Evolutionary conservation across 2,888 invertebrate genomes (phyloP).

Genomic region (Pseudoips prasinana): DNA sequence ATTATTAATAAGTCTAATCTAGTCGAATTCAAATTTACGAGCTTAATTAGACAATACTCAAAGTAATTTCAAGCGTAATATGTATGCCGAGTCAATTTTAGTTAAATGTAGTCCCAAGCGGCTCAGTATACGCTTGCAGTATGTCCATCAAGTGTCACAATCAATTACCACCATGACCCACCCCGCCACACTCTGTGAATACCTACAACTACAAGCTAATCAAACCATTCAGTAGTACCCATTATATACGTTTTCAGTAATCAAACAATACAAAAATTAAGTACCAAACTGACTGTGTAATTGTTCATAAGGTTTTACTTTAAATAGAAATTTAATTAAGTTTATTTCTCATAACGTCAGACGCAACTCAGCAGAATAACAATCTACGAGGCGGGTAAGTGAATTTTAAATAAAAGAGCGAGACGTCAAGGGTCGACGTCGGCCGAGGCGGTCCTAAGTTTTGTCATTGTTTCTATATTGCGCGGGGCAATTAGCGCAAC

Average conservation of each 20-base stretch:
- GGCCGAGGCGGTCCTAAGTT: constrained; percentile 66
- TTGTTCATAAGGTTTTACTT: constrained; percentile 19
- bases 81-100: constrained; percentile 27
- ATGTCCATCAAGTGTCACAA: constrained; percentile 77
- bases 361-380: constrained; percentile 65
- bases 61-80: constrained; percentile 12
- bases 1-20: too few species aligned
- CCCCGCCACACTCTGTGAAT: constrained; percentile 37
- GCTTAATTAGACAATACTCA: constrained; percentile 6
- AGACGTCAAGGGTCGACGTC: constrained; percentile 58
- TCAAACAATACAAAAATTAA: constrained; percentile 9
- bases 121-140: constrained; percentile 56
- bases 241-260: constrained; percentile 23
- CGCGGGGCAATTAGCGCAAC: constrained; percentile 76
- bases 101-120: constrained; percentile 51
- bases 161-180: constrained; percentile 65
- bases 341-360: constrained; percentile 64
- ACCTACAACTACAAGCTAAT: constrained; percentile 44
- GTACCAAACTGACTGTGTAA: neutral
- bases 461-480: constrained; percentile 80
- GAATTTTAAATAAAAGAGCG: constrained; percentile 78
- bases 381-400: constrained; percentile 73
- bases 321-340: constrained; percentile 61
- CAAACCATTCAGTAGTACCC: constrained; percentile 50
- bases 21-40: too few species aligned